Conservation (phyloP, 2,113 vertebrate species). For the Corythornis cristatus region DNA sequence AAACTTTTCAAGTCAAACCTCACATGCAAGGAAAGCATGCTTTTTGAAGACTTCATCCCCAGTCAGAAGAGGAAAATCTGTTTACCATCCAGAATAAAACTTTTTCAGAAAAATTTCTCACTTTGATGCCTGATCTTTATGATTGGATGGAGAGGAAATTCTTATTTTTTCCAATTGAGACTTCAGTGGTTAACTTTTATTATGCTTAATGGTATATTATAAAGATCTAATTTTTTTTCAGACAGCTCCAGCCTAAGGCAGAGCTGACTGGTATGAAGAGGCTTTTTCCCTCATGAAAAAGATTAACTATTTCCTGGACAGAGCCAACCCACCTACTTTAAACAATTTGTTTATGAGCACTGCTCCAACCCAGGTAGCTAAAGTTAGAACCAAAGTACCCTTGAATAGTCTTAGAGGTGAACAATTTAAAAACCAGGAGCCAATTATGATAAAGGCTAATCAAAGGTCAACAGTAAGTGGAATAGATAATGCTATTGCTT, state of each 20-base stretch:
- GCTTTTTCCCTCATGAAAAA: background rate
- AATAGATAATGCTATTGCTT: background rate
- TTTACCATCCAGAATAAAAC: background rate
- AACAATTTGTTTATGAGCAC: background rate
- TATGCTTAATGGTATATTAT: background rate
- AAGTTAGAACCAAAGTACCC: background rate
- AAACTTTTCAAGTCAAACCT: background rate
- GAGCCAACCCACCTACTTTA: background rate
- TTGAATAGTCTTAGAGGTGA: background rate
- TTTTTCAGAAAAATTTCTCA: background rate
- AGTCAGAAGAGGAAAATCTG: background rate
- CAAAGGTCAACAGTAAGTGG: background rate
- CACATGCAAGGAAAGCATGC: background rate
- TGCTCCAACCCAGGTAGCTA: background rate
- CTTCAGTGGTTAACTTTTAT: background rate
- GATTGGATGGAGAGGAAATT: background rate
- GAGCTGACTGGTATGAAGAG: background rate
- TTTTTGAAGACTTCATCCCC: background rate
- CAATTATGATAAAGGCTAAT: background rate
- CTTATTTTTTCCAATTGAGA: background rate
- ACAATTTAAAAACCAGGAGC: background rate
- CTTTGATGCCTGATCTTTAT: background rate
- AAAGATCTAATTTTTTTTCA: background rate
- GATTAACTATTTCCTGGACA: background rate
- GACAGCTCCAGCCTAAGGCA: background rate